Evolutionary conservation across 1,140 invertebrate genomes (phyloP).

Genomic region (Drosophila biarmipes): DNA sequence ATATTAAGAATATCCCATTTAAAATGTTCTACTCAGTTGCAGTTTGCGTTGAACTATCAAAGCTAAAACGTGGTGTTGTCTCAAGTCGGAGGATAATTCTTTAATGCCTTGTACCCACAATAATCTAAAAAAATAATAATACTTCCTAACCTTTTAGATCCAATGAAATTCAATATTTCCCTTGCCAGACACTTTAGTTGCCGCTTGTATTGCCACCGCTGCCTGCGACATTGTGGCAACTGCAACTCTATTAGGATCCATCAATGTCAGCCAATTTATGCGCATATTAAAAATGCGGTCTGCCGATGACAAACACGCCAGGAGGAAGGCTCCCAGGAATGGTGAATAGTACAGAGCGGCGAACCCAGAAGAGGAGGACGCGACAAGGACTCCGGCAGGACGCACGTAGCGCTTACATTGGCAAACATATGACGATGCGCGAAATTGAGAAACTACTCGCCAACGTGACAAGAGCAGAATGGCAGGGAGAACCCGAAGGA

Average conservation of each 20-base stretch:
- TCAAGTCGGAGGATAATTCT: too few species aligned
- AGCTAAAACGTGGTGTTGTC: background rate
- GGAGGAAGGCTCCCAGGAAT: slow-evolving; percentile 18
- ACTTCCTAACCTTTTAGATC: background rate
- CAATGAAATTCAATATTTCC: background rate
- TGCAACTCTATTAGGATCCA: slow-evolving; percentile 80
- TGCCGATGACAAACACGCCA: slow-evolving; percentile 73
- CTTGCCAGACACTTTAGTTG: background rate
- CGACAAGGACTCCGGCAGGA: slow-evolving; percentile 28
- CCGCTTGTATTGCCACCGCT: slow-evolving; percentile 13
- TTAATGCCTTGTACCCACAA: too few species aligned
- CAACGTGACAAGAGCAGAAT: slow-evolving; percentile 68
- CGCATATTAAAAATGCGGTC: slow-evolving; percentile 82
- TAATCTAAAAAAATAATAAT: slow-evolving; percentile 1
- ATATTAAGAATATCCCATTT: too few species aligned
- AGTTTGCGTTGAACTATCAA: background rate
- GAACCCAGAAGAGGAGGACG: slow-evolving; percentile 1
- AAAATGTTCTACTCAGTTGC: too few species aligned
- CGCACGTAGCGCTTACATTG: slow-evolving; percentile 55
- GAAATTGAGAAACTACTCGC: slow-evolving; percentile 71
- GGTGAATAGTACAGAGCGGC: background rate
- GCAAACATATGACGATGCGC: slow-evolving; percentile 65
- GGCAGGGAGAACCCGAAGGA: slow-evolving; percentile 10
- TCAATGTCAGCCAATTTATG: slow-evolving; percentile 82
- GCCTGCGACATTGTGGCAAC: slow-evolving; percentile 33